phyloP scores from a whole-genome alignment of 2,888 invertebrate species.

The Bellardia pandia region DNA sequence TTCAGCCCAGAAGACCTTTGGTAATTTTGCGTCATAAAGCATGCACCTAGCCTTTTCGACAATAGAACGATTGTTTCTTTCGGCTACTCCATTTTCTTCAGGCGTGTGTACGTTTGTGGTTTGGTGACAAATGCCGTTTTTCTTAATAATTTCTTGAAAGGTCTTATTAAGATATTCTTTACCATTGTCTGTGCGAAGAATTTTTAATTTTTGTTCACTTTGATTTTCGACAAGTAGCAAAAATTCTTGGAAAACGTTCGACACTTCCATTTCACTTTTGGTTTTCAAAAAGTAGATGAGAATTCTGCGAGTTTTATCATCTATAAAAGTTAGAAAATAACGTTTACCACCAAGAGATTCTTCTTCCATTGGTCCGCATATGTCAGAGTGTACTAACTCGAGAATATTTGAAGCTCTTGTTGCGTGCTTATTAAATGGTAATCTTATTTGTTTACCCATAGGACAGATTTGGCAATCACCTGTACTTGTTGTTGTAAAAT shows the following conservation, averaged over 20 bases:
- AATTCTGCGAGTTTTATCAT: slow-evolving; percentile 53
- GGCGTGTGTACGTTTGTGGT: slow-evolving; percentile 43
- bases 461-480: slow-evolving; percentile 71
- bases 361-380: slow-evolving; percentile 81
- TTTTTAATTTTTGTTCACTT: slow-evolving; percentile 54
- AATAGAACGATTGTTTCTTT: slow-evolving; percentile 70
- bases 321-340: slow-evolving; percentile 53
- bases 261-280: slow-evolving; percentile 64
- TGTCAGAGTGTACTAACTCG: slow-evolving; percentile 80
- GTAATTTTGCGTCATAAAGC: slow-evolving; percentile 68
- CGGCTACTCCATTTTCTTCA: slow-evolving; percentile 63
- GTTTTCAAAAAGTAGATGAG: slow-evolving; percentile 46
- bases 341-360: slow-evolving; percentile 73
- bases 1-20: slow-evolving; percentile 72
- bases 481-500: slow-evolving; percentile 49
- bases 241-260: slow-evolving; percentile 65
- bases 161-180: slow-evolving; percentile 30
- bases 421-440: slow-evolving; percentile 71
- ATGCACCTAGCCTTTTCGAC: slow-evolving; percentile 74
- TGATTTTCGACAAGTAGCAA: slow-evolving; percentile 67
- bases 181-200: slow-evolving; percentile 44
- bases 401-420: slow-evolving; percentile 74
- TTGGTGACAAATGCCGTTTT: slow-evolving; percentile 33
- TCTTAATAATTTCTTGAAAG: slow-evolving; percentile 14
- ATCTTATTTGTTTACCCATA: slow-evolving; percentile 75